phyloP scores from a whole-genome alignment of 92 coral and sea anemone genomes.

The Heteractis magnifica region DNA sequence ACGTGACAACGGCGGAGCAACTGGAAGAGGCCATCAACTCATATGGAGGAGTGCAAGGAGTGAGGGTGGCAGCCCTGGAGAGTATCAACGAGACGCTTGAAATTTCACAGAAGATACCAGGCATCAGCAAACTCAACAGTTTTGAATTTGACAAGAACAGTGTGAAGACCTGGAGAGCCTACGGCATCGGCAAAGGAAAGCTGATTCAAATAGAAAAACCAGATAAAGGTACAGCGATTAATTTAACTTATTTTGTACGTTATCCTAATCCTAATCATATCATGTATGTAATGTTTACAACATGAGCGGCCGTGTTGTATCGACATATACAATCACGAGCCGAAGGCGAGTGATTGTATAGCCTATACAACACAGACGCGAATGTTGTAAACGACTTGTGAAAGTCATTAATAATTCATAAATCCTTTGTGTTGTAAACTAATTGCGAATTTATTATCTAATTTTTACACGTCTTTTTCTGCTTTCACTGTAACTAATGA shows the following conservation, averaged over 20 bases:
- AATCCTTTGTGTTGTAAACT: too few species aligned
- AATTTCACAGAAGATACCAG: conserved; percentile 25
- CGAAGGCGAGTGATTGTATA: too few species aligned
- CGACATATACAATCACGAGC: too few species aligned
- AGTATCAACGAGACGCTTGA: conserved; percentile 19
- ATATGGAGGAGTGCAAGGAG: conserved; percentile 32
- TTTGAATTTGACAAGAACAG: conserved; percentile 25
- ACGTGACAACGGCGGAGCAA: conserved; percentile 24
- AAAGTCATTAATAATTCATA: too few species aligned
- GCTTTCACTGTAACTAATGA: too few species aligned
- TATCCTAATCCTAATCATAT: not conserved
- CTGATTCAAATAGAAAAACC: conserved; percentile 31
- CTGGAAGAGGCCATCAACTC: conserved; percentile 23
- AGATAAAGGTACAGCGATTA: conserved; percentile 29
- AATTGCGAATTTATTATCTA: too few species aligned
- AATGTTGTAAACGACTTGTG: too few species aligned
- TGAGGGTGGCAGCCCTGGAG: conserved; percentile 24
- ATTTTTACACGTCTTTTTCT: too few species aligned
- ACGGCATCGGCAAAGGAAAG: conserved; percentile 50
- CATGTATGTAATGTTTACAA: too few species aligned
- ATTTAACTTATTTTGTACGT: not conserved
- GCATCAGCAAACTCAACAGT: conserved; percentile 44
- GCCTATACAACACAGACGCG: too few species aligned
- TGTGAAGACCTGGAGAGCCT: conserved; percentile 40
- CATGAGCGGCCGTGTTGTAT: too few species aligned